Evolutionary conservation across 2,797 vertebrate species (phyloP), one percentile per base, ranked within the genome.

Genomic region (Silurus lanzhouensis): DNA sequence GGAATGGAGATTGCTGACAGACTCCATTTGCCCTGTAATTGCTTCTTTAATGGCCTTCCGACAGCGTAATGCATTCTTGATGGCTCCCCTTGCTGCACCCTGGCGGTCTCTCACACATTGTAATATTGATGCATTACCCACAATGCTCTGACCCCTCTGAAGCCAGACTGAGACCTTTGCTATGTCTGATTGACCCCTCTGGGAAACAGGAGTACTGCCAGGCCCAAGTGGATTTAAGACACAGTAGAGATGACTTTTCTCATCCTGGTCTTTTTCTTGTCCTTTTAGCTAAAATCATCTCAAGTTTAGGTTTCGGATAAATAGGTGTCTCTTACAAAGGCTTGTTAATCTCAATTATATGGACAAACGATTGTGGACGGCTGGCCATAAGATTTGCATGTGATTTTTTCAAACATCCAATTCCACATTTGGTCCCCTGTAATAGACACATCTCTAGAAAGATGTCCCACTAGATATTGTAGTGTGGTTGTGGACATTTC

Each of bases 11-110:
- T 83, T 88, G 83, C 86, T 86, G 88, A 85, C 88, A 88, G 88
- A 89, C 84, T 86, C 86, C 85, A 88, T 89, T 89, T 89, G 83
- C 84, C 5, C 63, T 75, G 80, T 89, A 89, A 89, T 89, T 89
- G 88, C 86, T 84, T 89, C 86, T 88, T 85, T 88, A 84, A 77
- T 89, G 86, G 86, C 74, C 79, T 83, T 89, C 80, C 19, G 84
- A 80, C 85, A 67, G 78, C 82, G 71, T 89, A 85, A 89, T 89
- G 88, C 85, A 85, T 88, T 87, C 86, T 83, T 88, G 83, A 89
- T 86, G 81, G 80, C 83, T 84, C 44, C 77, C 70, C 78, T 84
- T 64, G n/a, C 70, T 77, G 70, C 70, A 55, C 70, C 44, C 83
- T 63, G 63, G 78, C 64, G 55, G 46, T 81, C 63, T 75, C 60